Conservation (phyloP, 2,113 vertebrate species). For the Chaetodon trifascialis region DNA sequence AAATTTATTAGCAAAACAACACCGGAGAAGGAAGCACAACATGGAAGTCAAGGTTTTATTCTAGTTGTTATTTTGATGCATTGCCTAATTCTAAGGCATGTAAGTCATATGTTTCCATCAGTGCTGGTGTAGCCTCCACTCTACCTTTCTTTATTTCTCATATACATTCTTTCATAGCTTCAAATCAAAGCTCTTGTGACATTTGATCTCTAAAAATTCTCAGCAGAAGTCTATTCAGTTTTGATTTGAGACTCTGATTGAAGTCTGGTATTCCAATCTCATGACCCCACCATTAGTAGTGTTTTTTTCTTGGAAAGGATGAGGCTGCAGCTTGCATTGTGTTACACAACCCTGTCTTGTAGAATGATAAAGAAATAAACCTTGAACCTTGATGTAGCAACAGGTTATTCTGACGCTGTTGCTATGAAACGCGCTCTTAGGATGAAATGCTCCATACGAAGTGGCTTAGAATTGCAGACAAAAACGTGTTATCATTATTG, state of each 20-base stretch:
- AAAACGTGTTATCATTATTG: neutral
- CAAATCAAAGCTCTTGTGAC: neutral
- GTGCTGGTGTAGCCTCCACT: constrained; percentile 5
- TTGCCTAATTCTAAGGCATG: constrained; percentile 16
- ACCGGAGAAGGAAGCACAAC: neutral
- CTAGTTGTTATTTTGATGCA: constrained; percentile 32
- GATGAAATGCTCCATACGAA: neutral
- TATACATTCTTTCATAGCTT: constrained; percentile 12
- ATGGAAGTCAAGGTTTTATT: constrained; percentile 24
- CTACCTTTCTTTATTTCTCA: constrained; percentile 18
- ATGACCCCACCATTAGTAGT: too few relatives aligned
- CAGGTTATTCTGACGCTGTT: neutral
- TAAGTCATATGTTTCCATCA: constrained; percentile 41
- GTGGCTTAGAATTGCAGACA: too few relatives aligned
- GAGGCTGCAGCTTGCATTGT: too few relatives aligned
- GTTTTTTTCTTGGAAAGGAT: too few relatives aligned
- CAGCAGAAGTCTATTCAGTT: constrained; percentile 3
- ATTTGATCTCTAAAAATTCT: constrained; percentile 40
- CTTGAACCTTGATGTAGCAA: neutral
- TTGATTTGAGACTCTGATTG: constrained; percentile 1
- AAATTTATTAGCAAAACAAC: constrained; percentile 28
- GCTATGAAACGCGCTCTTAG: neutral
- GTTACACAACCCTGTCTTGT: neutral
- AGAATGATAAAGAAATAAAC: neutral
- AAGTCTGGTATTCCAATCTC: too few relatives aligned